Conservation (phyloP, 2,888 invertebrate genomes). For the Colletes collaris region DNA sequence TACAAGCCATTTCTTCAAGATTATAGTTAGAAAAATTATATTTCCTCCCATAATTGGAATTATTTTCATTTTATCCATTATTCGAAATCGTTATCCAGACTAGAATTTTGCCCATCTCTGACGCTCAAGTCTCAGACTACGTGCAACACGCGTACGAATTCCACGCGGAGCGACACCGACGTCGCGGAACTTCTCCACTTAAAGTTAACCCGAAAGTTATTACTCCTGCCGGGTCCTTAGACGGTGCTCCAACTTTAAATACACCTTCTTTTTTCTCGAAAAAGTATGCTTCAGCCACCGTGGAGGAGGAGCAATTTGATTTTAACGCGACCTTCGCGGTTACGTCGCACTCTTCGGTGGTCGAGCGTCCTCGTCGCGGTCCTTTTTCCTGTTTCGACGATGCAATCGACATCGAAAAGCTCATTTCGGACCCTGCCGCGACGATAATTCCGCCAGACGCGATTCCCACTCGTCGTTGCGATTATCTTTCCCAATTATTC, state of each 20-base stretch:
- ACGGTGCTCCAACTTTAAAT: conserved; percentile 64
- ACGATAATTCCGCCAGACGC: conserved; percentile 4
- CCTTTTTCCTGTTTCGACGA: neutral
- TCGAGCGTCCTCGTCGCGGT: too few relatives aligned
- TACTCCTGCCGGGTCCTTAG: conserved; percentile 55
- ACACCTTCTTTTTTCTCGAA: conserved; percentile 66
- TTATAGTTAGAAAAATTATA: too few relatives aligned
- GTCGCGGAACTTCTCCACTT: conserved; percentile 51
- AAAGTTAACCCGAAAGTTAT: conserved; percentile 72
- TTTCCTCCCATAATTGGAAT: too few relatives aligned
- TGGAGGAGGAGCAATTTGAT: conserved; percentile 32
- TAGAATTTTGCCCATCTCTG: too few relatives aligned
- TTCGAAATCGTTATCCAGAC: too few relatives aligned
- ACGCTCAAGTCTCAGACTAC: too few relatives aligned
- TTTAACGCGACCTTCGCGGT: conserved; percentile 39
- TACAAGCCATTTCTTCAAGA: too few relatives aligned
- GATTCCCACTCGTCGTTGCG: conserved; percentile 40
- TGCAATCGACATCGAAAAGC: conserved; percentile 23
- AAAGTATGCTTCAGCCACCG: conserved; percentile 23
- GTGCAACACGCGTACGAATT: conserved; percentile 11
- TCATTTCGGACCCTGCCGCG: neutral
- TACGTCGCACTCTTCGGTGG: conserved; percentile 5
- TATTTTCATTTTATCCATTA: too few relatives aligned
- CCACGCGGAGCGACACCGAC: conserved; percentile 30
- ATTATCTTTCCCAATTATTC: conserved; percentile 48